A percentile compares a stretch with the other conserved stretches of the same genome.
Evolutionary conservation across 2,113 vertebrate species (phyloP).

Genomic region (Archilochus colubris): DNA sequence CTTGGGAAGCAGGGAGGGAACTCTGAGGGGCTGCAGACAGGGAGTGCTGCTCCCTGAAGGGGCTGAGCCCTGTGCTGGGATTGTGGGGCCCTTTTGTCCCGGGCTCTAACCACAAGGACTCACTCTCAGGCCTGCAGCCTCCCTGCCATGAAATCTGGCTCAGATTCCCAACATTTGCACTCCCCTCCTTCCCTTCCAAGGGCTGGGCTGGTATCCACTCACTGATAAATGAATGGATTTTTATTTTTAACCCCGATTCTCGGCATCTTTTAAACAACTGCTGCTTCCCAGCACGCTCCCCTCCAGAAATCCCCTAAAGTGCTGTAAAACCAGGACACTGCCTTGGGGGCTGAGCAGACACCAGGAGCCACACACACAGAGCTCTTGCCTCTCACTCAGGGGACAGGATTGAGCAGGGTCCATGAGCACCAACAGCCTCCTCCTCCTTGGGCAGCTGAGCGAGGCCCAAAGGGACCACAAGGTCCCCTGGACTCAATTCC

Average conservation of each 20-base stretch:
- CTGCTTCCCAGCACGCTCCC: slow-evolving; percentile 19
- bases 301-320: neutral
- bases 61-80: too few species aligned
- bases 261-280: neutral
- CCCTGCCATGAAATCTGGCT: neutral
- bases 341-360: neutral
- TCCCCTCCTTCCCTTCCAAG: neutral
- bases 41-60: neutral
- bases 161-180: neutral
- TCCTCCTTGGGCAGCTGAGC: neutral
- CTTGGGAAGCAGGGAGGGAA: neutral
- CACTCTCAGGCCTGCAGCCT: neutral
- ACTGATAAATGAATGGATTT: neutral
- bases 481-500: rapidly evolving
- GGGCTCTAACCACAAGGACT: neutral
- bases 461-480: rapidly evolving
- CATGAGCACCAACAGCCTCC: neutral
- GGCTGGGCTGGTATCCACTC: neutral
- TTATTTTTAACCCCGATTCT: slow-evolving; percentile 43
- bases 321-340: neutral
- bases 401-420: neutral
- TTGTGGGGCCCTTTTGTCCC: neutral
- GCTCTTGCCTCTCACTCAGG: neutral
- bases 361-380: neutral
- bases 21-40: neutral